Conservation (phyloP, 2,888 invertebrate species). For the Nemoura dubitans region DNA sequence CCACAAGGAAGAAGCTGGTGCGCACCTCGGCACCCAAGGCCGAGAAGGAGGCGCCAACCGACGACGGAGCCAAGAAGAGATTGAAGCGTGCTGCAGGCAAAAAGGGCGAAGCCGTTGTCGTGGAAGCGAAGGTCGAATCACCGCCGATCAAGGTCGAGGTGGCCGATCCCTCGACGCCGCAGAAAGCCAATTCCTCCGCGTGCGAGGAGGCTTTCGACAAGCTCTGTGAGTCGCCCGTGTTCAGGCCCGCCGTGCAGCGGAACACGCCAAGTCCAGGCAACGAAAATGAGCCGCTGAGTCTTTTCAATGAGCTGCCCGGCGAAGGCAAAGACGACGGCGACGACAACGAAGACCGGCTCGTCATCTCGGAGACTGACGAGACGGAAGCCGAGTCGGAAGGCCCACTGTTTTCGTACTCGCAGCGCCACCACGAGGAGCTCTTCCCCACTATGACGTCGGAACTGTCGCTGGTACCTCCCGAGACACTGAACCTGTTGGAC, state of each 20-base stretch:
- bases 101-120: conserved; percentile 53
- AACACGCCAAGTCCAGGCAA: conserved; percentile 35
- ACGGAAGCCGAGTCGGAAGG: conserved; percentile 64
- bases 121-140: conserved; percentile 38
- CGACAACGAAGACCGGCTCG: conserved; percentile 67
- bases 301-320: conserved; percentile 60
- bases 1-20: conserved; percentile 58
- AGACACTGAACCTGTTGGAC: neutral
- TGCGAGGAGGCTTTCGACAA: conserved; percentile 64
- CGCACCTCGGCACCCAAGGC: conserved; percentile 52
- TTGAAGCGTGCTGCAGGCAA: conserved; percentile 55
- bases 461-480: conserved; percentile 56
- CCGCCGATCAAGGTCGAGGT: conserved; percentile 48
- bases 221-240: conserved; percentile 63
- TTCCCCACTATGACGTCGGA: conserved; percentile 66
- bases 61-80: conserved; percentile 53
- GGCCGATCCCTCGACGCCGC: conserved; percentile 41
- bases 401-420: conserved; percentile 66
- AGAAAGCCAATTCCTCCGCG: conserved; percentile 52
- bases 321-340: conserved; percentile 57
- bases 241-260: conserved; percentile 59
- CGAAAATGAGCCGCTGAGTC: conserved; percentile 49
- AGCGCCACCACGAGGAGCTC: conserved; percentile 59
- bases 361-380: conserved; percentile 70
- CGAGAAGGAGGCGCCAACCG: conserved; percentile 52